phyloP scores from a whole-genome alignment of 2,797 vertebrate genomes.

The Lophotriccus pileatus region DNA sequence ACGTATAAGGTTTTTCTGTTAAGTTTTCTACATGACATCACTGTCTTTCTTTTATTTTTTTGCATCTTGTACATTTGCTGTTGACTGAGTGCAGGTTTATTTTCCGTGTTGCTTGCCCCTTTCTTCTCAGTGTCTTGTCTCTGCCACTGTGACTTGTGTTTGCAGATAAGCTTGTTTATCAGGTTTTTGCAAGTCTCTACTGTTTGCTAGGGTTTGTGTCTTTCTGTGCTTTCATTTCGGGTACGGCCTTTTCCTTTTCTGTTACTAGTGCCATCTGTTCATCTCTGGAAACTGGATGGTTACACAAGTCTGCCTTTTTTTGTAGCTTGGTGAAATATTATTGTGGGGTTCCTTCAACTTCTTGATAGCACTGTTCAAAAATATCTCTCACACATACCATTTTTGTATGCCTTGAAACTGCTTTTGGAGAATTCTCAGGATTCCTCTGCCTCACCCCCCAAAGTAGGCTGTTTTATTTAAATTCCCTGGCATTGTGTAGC shows the following conservation, averaged over 20 bases:
- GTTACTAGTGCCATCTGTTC: constrained; percentile 13
- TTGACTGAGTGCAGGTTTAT: neutral
- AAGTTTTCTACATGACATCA: neutral
- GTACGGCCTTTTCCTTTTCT: neutral
- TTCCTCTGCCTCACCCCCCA: neutral
- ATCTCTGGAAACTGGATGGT: neutral
- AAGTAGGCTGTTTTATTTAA: neutral
- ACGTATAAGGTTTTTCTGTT: neutral
- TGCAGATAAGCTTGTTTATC: neutral
- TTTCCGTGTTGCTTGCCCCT: neutral
- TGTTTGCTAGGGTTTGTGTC: neutral
- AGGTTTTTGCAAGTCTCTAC: neutral
- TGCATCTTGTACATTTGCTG: neutral
- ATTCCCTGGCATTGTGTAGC: neutral
- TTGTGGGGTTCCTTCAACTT: neutral
- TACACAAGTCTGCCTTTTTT: neutral
- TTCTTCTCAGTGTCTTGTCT: neutral
- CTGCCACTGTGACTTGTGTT: neutral
- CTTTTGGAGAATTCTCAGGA: neutral
- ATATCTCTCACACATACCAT: neutral
- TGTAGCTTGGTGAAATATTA: neutral
- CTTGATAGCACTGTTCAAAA: neutral
- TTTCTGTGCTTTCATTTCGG: neutral
- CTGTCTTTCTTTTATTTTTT: neutral
- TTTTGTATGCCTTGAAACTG: neutral